Evolutionary conservation across 1,140 invertebrate genomes (phyloP).

Genomic region (Pseudomyrmex sp.): DNA sequence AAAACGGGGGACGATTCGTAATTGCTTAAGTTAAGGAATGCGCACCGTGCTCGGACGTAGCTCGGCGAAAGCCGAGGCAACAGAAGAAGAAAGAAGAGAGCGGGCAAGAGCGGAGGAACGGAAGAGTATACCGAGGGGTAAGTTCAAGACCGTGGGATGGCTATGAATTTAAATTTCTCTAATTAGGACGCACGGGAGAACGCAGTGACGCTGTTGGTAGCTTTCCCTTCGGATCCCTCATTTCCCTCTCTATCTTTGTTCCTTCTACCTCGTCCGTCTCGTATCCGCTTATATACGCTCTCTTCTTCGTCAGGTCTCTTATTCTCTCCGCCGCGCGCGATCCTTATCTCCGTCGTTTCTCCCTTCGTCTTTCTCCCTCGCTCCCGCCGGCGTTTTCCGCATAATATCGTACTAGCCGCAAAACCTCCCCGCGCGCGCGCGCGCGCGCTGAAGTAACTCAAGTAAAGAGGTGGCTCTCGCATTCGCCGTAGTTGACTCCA

Average conservation of each 20-base stretch:
- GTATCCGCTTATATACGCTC: conserved; percentile 63
- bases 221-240: conserved; percentile 69
- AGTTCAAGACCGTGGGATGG: conserved; percentile 73
- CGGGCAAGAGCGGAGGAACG: conserved; percentile 40
- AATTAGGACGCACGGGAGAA: conserved; percentile 82
- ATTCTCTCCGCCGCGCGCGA: conserved; percentile 64
- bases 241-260: conserved; percentile 63
- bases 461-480: conserved; percentile 77
- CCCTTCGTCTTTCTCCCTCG: conserved; percentile 45
- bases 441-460: conserved; percentile 76
- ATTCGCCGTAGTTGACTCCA: conserved; percentile 82
- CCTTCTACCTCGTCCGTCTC: conserved; percentile 60
- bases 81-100: conserved; percentile 13
- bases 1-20: conserved; percentile 75
- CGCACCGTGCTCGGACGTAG: conserved; percentile 72
- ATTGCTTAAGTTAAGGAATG: conserved; percentile 81
- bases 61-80: conserved; percentile 68
- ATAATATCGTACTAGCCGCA: conserved; percentile 72
- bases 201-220: conserved; percentile 77
- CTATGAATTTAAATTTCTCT: conserved; percentile 85
- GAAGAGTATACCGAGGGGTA: conserved; percentile 57
- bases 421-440: conserved; percentile 59
- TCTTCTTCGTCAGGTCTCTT: conserved; percentile 67
- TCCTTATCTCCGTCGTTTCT: conserved; percentile 67
- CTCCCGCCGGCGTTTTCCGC: conserved; percentile 34